Evolutionary conservation across 2,797 vertebrate species (phyloP), one percentile per base, ranked within the genome.

Genomic region (Gouania willdenowi): DNA sequence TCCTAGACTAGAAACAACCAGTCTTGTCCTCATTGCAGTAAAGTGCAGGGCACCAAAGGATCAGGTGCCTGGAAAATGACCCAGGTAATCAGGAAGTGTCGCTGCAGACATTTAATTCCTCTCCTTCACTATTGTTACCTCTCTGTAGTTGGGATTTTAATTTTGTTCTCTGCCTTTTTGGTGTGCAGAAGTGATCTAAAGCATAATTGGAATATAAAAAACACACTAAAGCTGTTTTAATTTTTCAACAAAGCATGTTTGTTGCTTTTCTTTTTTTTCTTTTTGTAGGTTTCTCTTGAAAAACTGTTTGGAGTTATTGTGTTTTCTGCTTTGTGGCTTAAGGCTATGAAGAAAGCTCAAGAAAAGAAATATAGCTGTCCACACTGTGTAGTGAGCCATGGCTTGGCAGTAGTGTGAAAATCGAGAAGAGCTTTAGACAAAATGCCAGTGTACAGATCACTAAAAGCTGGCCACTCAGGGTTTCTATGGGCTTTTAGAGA

Each of bases 401-500:
- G 64, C 64, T 73, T 79, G 79, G 79, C 75, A 74, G 53, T 57
- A 73, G 60, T 77, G 67, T 86, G 84, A 87, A 89, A 88, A 81
- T 52, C 17, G 81, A 86, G 85, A 86, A 74, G 68, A 71, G 84
- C 84, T 87, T 88, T 84, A 80, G 68, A 77, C 76, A 86, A 85
- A 84, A 87, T 88, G 88, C 85, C 86, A 87, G 71, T 77, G 76
- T 79, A 78, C 72, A 79, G 72, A 81, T 84, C 80, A 77, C 85
- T 87, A 86, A 88, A 87, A 87, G 87, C 81, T 82, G 85, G 81
- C 67, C 68, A 72, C 70, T 78, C 62, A 64, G 54, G 67, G 55
- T 59, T 75, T 83, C 66, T 46, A 49, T 54, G 55, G 67, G 79
- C 73, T 79, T 80, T 82, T 81, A 81, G 71, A 75, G 27, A 50